Conservation (phyloP, 2,888 invertebrate genomes). For the Geophilus truncorum region DNA sequence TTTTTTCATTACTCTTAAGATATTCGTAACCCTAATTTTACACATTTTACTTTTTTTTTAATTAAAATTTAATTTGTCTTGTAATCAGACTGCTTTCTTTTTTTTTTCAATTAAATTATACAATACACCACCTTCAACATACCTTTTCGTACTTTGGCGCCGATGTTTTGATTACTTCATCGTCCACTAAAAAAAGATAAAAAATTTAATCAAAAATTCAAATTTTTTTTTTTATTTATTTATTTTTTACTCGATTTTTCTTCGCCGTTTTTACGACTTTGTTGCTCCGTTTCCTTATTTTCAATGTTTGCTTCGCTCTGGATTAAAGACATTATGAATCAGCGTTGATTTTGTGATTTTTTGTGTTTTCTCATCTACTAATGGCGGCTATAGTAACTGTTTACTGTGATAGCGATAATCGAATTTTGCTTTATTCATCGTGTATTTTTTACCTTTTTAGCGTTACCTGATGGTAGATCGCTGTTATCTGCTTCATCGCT, state of each 20-base stretch:
- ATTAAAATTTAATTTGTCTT: too few species aligned
- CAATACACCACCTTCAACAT: neutral
- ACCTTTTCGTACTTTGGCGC: neutral
- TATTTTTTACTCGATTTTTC: neutral
- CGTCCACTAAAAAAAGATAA: neutral
- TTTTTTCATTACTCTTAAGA: neutral
- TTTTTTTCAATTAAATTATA: neutral
- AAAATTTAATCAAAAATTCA: neutral
- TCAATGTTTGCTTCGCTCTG: neutral
- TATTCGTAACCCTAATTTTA: neutral
- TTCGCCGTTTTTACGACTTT: neutral
- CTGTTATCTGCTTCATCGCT: neutral
- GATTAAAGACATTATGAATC: neutral
- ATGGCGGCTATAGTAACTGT: neutral
- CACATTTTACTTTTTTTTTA: neutral
- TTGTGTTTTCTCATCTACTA: neutral
- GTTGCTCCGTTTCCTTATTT: neutral
- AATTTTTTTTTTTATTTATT: neutral
- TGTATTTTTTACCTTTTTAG: neutral
- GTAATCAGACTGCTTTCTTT: too few species aligned
- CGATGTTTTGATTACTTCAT: neutral
- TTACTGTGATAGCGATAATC: neutral
- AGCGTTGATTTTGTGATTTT: neutral
- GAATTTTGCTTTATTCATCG: neutral
- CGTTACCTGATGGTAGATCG: neutral